Conservation (phyloP, 2,888 invertebrate genomes). For the Hydriomena furcata region DNA sequence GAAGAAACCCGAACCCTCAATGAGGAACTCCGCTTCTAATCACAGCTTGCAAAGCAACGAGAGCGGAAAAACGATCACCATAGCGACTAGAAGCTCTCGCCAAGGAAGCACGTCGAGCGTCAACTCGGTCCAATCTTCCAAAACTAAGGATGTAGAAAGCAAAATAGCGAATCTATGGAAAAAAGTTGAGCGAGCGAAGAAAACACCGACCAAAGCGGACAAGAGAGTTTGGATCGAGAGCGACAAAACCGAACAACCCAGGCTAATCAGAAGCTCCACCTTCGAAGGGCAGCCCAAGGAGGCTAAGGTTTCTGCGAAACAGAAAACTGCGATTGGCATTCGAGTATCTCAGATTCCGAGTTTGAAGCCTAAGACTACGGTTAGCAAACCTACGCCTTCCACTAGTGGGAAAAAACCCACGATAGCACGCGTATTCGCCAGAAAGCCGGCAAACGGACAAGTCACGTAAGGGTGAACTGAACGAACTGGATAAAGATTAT, state of each 20-base stretch:
- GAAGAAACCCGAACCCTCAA: conserved; percentile 54
- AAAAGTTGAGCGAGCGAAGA: conserved; percentile 88
- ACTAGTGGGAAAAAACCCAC: conserved; percentile 52
- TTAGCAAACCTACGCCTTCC: conserved; percentile 45
- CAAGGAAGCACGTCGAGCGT: conserved; percentile 83
- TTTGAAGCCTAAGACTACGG: conserved; percentile 60
- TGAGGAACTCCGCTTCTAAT: conserved; percentile 80
- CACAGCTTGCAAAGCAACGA: conserved; percentile 83
- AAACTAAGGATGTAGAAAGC: conserved; percentile 87
- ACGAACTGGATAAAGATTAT: conserved; percentile 12
- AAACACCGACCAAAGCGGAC: conserved; percentile 82
- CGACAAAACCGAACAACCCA: conserved; percentile 63
- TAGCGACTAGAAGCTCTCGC: conserved; percentile 61
- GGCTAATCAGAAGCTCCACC: conserved; percentile 85
- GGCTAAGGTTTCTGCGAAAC: conserved; percentile 62
- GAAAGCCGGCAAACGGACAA: conserved; percentile 61
- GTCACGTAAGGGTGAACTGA: conserved; percentile 42
- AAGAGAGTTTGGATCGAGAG: conserved; percentile 84
- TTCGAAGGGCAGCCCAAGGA: conserved; percentile 84
- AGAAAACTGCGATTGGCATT: conserved; percentile 76
- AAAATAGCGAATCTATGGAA: conserved; percentile 93
- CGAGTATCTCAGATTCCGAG: conserved; percentile 75
- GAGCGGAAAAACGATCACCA: conserved; percentile 71
- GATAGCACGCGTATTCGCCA: conserved; percentile 55
- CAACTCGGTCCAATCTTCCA: conserved; percentile 84